Evolutionary conservation across 2,797 vertebrate genomes (phyloP).

Genomic region (Rachycentron canadum): DNA sequence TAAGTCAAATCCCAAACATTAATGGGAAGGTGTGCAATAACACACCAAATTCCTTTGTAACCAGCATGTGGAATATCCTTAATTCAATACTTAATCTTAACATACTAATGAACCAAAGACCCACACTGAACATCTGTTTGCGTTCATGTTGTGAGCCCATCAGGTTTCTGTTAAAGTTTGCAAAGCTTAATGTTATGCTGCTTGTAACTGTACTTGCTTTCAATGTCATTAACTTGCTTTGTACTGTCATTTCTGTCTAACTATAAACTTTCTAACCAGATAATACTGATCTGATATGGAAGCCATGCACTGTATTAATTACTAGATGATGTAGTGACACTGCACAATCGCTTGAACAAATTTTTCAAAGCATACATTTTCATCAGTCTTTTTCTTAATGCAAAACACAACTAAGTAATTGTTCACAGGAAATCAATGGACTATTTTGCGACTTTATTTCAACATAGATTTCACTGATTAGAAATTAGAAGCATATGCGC

Average conservation of each 20-base stretch:
- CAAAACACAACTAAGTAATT: background rate
- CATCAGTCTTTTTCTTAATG: background rate
- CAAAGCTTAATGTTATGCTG: constrained; percentile 12
- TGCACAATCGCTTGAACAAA: background rate
- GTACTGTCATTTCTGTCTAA: background rate
- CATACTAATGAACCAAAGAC: background rate
- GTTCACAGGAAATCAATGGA: background rate
- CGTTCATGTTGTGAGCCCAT: background rate
- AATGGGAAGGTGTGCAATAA: constrained; percentile 11
- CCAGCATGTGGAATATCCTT: background rate
- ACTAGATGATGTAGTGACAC: background rate
- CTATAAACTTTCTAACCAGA: background rate
- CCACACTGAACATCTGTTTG: background rate
- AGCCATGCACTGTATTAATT: background rate
- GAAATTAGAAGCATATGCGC: background rate
- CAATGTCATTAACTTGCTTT: constrained; percentile 10
- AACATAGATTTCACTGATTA: background rate
- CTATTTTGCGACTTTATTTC: background rate
- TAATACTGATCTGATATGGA: background rate
- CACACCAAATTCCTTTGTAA: background rate
- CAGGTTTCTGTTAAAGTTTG: background rate
- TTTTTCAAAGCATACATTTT: background rate
- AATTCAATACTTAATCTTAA: background rate
- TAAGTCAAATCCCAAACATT: background rate
- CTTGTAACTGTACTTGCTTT: constrained; percentile 18